phyloP scores from a whole-genome alignment of 2,888 invertebrate species.

The Campaea margaritaria region DNA sequence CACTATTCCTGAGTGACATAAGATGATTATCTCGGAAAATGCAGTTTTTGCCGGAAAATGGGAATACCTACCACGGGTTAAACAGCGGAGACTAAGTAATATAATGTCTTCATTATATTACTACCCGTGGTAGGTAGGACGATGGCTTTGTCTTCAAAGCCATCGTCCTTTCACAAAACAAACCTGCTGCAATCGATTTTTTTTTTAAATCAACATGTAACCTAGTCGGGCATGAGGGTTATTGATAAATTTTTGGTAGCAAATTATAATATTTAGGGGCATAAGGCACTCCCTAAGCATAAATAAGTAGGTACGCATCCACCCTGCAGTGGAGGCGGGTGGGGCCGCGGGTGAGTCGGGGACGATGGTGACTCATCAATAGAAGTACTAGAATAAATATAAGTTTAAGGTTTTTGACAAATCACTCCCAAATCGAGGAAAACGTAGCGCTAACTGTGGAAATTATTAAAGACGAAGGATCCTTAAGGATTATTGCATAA shows the following conservation, averaged over 20 bases:
- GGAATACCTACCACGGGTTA: no score
- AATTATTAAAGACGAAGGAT: neutral
- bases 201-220: neutral
- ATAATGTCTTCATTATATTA: no score
- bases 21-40: no score
- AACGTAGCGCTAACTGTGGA: neutral
- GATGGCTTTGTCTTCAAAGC: no score
- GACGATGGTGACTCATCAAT: conserved; percentile 56
- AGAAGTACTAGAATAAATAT: conserved; percentile 24
- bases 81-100: no score
- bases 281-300: conserved; percentile 42
- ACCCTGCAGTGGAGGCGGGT: conserved; percentile 41
- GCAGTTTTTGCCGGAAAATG: no score
- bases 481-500: no score
- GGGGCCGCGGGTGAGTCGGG: conserved; percentile 24
- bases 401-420: conserved; percentile 46
- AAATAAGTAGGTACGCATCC: conserved; percentile 1
- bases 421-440: conserved; percentile 37
- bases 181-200: no score
- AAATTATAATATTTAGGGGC: conserved; percentile 33
- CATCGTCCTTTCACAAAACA: no score
- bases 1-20: no score
- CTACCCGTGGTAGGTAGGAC: no score
- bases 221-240: neutral
- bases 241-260: conserved; percentile 7